These are phyloP conservation scores for Forpus xanthops DNA, from an alignment of 2,797 vertebrate species.

Conservation along the genomic window DNA sequence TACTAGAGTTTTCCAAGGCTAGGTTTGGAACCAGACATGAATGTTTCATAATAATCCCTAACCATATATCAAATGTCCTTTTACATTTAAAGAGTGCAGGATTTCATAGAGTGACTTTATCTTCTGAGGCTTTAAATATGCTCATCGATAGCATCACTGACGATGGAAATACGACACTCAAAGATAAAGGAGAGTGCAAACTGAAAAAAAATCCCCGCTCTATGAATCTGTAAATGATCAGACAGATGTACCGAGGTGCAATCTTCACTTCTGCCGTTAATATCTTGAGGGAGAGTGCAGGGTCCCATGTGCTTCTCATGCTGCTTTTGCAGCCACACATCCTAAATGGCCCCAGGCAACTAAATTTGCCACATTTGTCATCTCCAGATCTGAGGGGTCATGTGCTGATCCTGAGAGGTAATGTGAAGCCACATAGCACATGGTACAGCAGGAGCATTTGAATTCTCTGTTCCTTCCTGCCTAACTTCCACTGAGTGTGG, in stretches of 20 bases:
- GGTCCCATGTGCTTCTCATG: not conserved
- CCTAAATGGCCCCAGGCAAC: not conserved
- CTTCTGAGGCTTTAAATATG: not conserved
- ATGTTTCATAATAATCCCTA: not conserved
- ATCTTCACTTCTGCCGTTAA: not conserved
- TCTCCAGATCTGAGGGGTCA: not conserved
- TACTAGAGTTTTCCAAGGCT: not conserved
- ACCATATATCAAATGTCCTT: not conserved
- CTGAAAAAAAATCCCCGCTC: not conserved
- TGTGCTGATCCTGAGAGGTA: not conserved
- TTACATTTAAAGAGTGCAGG: not conserved
- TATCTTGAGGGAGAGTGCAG: not conserved
- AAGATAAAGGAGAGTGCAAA: not conserved
- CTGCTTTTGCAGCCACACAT: not conserved
- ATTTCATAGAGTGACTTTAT: not conserved
- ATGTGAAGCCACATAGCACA: fast-evolving
- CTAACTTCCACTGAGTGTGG: not conserved
- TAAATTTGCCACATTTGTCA: not conserved
- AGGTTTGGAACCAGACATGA: not conserved
- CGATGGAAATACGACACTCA: not conserved
- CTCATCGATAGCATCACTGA: not conserved
- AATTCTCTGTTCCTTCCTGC: not conserved
- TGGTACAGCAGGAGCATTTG: not conserved
- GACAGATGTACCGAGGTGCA: not conserved
- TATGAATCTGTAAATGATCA: not conserved